These are phyloP conservation scores for Tricholauxania praeusta DNA, from an alignment of 2,888 invertebrate species.

Conservation along the genomic window DNA sequence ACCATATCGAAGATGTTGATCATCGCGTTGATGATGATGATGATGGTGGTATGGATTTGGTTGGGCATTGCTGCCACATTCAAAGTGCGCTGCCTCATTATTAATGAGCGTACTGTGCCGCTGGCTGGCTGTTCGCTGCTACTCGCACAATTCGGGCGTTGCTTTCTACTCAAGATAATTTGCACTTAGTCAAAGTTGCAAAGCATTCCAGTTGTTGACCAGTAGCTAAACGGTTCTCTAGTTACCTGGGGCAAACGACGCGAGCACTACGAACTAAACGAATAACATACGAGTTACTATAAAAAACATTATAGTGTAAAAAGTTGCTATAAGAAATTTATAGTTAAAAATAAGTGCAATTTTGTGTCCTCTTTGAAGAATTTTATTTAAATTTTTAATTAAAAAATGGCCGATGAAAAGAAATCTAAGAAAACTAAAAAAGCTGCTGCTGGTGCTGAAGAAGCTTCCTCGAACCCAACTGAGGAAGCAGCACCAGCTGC, in stretches of 20 bases:
- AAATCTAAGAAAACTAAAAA: conserved; percentile 65
- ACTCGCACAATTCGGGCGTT: not conserved
- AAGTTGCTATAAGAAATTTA: conserved; percentile 2
- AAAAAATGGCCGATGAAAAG: conserved; percentile 63
- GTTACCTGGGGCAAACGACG: conserved; percentile 47
- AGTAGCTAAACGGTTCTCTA: conserved; percentile 59
- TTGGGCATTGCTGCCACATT: conserved; percentile 21
- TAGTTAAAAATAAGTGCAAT: not conserved
- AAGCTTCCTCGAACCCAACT: conserved; percentile 22
- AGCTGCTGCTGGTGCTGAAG: conserved; percentile 39
- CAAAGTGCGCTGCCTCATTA: conserved; percentile 6
- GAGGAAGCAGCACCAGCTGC: conserved; percentile 38
- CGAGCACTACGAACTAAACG: conserved; percentile 32
- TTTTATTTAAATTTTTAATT: not conserved
- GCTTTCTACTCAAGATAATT: conserved; percentile 6
- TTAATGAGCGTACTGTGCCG: no score
- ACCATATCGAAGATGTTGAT: conserved; percentile 7
- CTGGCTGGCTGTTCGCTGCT: no score
- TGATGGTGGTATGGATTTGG: conserved; percentile 11
- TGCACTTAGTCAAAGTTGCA: conserved; percentile 46
- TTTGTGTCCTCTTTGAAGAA: not conserved
- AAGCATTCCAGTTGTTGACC: conserved; percentile 68
- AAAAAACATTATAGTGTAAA: not conserved
- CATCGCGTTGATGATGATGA: conserved; percentile 8
- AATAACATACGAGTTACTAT: conserved; percentile 35